Percentiles rank a stretch among this genome's conserved stretches.
Evolutionary conservation across 2,888 invertebrate genomes (phyloP).

Genomic region (Epirrhoe tristata): DNA sequence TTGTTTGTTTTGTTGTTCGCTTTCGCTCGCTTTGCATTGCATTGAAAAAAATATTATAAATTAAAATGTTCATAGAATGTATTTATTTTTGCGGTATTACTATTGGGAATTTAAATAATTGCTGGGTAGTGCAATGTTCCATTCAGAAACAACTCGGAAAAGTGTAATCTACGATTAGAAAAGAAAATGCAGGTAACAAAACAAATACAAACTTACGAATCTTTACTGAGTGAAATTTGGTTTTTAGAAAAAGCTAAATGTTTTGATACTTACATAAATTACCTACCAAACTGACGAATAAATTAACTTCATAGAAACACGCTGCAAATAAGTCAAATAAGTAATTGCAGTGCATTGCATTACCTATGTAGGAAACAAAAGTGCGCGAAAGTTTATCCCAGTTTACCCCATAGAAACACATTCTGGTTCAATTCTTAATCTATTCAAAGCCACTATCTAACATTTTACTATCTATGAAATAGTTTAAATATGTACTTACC

Average conservation of each 20-base stretch:
- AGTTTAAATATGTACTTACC: no score
- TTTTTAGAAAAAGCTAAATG: no score
- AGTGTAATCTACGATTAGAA: constrained; percentile 1
- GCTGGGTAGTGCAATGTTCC: background rate
- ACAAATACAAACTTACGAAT: background rate
- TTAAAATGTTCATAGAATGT: constrained; percentile 22
- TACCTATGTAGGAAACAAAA: background rate
- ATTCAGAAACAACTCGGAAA: constrained; percentile 13
- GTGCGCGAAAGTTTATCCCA: no score
- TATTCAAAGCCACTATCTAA: no score
- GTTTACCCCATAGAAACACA: no score
- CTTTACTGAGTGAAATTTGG: background rate
- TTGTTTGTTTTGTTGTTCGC: constrained; percentile 17
- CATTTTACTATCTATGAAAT: no score
- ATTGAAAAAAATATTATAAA: constrained; percentile 15
- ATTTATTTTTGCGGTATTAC: background rate
- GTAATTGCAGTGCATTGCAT: no score
- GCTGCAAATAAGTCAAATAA: no score
- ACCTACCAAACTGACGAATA: no score
- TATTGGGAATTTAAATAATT: background rate
- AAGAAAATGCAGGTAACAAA: constrained; percentile 44
- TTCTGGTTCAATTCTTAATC: no score
- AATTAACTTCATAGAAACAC: no score
- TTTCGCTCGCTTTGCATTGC: background rate
- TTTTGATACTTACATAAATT: no score